Base-by-base conservation (phyloP, 2,888 invertebrate species). In the Noctua comes region DNA sequence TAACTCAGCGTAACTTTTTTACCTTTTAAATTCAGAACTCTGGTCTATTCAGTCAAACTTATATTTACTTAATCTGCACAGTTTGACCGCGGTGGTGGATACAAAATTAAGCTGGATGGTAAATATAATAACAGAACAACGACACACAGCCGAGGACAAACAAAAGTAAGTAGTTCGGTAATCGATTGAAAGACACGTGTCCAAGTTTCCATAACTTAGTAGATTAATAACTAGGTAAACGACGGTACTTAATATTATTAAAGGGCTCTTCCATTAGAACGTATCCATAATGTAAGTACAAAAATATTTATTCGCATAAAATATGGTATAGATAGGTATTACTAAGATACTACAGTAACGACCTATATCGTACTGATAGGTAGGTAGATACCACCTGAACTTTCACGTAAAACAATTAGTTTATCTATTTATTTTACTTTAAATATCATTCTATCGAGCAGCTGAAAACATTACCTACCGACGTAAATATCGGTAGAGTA, bases 101-200 rank as follows among this genome's bases (percentile, higher is more conserved):
- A 54, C 7, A 54, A 16, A 27, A 24, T 10, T 51, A 16, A 36
- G 13, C 24, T 43, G 16, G 16, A 18, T 31, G 21, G 10, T 43
- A 10, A 21, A 36, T 36, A 21, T 21, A 31, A 31, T 51, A 11
- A 77, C 31, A 62, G 51, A 62, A 68, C 2, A n/a, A n/a, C 18
- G 16, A 48, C 21, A 16, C 18, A 46, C 16, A 8, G n/a, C 8
- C 31, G 69, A 62, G 11, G 51, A 24, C 62, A 10, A 68, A 16
- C n/a, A 18, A 21, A 24, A 65, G 8, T 71, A 59, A 36, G 24
- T 51, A 27, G 43, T 36, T 21, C 1, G 18, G 21, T 51, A 36
- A 83, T 82, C 54, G 62, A 72, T 76, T 18, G 16, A 27, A 21
- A 40, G 36, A 27, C 81, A 80, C n/a, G 51, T 72, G 69, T 36